phyloP scores from a whole-genome alignment of 2,888 invertebrate genomes.

The Choristoneura rosaceana region DNA sequence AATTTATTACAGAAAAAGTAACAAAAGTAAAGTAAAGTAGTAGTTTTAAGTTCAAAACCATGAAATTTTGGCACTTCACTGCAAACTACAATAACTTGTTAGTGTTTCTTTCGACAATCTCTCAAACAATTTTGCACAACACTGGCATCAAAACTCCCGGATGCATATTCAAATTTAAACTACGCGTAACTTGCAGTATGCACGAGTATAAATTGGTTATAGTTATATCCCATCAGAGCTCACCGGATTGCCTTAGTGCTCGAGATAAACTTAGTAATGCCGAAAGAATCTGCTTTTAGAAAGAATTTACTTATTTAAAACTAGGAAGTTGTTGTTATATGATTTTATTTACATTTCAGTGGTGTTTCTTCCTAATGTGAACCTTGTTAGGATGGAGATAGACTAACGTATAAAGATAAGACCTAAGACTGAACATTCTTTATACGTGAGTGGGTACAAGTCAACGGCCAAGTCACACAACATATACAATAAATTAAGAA shows the following conservation, averaged over 20 bases:
- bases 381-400: neutral
- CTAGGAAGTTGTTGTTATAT: neutral
- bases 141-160: neutral
- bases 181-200: neutral
- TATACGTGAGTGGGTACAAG: too few species aligned
- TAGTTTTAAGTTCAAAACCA: too few species aligned
- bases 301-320: constrained; percentile 17
- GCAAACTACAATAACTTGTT: too few species aligned
- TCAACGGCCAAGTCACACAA: too few species aligned
- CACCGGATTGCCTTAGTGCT: constrained; percentile 11
- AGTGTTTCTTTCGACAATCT: too few species aligned
- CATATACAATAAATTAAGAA: too few species aligned
- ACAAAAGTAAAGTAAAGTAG: too few species aligned
- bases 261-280: constrained; percentile 9
- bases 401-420: too few species aligned
- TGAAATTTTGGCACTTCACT: too few species aligned
- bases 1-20: too few species aligned
- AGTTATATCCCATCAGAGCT: constrained; percentile 22
- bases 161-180: constrained; percentile 1
- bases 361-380: neutral
- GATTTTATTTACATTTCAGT: neutral
- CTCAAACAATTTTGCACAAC: neutral
- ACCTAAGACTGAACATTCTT: too few species aligned
- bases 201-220: constrained; percentile 2
- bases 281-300: neutral